Evolutionary conservation across 2,888 invertebrate genomes (phyloP), one percentile per base, ranked within the genome.

Genomic region (Drosophila engyochracea): DNA sequence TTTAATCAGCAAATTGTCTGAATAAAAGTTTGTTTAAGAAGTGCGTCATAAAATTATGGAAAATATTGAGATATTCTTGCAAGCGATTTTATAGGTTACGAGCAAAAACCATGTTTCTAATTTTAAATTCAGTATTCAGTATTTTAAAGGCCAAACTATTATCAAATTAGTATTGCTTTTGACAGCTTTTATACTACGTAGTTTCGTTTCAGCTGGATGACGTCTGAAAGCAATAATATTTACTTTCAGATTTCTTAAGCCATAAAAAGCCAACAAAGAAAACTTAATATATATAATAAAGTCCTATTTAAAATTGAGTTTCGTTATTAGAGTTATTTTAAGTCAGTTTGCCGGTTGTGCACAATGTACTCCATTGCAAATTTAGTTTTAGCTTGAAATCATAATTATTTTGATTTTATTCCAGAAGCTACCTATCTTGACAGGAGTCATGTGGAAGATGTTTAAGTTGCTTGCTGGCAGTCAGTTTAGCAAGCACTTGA

Each of bases 401-500:
- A 25, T 55, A 39, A 22, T 39, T 41, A 2, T 51, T 22, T 28
- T 22, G 9, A 39, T 39, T 39, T 70, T 37, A 54, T 54, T 55
- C 1, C 0, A 10, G 33, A 49, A 55, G 31, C 37, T 68, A 9
- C 31, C n/a, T 51, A 22, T 22, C 54, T 35, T 19, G 16, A 7
- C 39, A 44, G 25, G 35, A 52, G 52, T 41, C 31, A 33, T 58
- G 62, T 33, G 31, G 41, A 28, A 72, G 31, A 25, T 16, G 53
- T 39, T 59, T 31, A 14, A 72, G 37, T 60, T 53, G 10, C 25
- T 33, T 19, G 28, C 47, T 49, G 47, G 30, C 35, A 68, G 71
- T 52, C 63, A 49, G 70, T 68, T 62, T 9, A 52, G 37, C 61
- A 55, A 57, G 63, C 74, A 77, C 77, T 86, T 87, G 86, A 76